A percentile compares a stretch with the other conserved stretches of the same genome.
Conservation (phyloP, 2,888 invertebrate species). For the Brachyptera risi region DNA sequence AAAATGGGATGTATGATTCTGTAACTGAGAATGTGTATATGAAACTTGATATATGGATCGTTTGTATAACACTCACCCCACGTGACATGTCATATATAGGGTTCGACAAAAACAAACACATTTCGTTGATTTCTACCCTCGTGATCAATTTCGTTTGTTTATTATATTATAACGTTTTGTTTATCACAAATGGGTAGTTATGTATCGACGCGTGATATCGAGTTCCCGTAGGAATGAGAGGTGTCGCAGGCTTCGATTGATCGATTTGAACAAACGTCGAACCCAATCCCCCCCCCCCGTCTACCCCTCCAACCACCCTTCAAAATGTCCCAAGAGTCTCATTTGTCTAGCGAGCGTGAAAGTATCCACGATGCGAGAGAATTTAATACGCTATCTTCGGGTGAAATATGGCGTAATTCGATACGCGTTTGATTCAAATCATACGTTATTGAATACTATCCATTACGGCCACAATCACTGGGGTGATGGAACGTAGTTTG, state of each 20-base stretch:
- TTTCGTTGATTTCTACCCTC: neutral
- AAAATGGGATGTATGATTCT: too few species aligned
- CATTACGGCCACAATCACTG: too few species aligned
- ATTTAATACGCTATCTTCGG: neutral
- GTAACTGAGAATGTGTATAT: too few species aligned
- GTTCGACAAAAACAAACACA: neutral
- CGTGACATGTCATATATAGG: too few species aligned
- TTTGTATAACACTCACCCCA: too few species aligned
- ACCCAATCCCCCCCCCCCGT: neutral
- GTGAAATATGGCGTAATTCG: neutral
- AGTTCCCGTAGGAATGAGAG: neutral
- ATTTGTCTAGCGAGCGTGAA: neutral
- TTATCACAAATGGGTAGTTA: constrained; percentile 7
- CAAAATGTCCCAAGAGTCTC: neutral
- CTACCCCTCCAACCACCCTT: neutral
- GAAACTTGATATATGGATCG: too few species aligned
- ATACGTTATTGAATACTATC: too few species aligned
- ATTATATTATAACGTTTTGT: constrained; percentile 7
- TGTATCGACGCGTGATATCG: constrained; percentile 1
- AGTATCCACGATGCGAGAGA: neutral
- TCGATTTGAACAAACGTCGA: neutral
- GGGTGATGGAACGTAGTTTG: too few species aligned
- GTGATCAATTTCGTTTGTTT: neutral
- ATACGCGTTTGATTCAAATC: neutral
- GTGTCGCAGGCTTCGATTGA: neutral